These are phyloP conservation scores for Numenius arquata DNA, from an alignment of 2,113 vertebrate species.

Conservation along the genomic window DNA sequence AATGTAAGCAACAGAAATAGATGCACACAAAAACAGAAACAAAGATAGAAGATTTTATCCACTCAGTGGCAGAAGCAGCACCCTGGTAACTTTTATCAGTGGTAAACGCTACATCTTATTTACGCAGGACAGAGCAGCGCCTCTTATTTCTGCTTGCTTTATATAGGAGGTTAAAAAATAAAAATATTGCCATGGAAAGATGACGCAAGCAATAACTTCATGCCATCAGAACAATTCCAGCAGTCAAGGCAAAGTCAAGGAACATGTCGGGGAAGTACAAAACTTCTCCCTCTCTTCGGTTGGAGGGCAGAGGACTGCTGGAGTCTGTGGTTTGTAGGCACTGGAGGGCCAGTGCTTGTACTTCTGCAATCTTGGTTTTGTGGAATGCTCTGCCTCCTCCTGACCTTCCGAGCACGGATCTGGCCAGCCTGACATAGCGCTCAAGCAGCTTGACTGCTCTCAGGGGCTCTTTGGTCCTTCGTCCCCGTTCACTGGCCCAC, in stretches of 20 bases:
- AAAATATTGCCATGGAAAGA: neutral
- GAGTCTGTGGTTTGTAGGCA: conserved; percentile 36
- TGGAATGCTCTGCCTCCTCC: conserved; percentile 42
- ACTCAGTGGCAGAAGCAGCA: neutral
- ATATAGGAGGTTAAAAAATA: conserved; percentile 3
- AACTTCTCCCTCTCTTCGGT: neutral
- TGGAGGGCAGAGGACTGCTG: neutral
- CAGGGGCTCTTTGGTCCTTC: neutral
- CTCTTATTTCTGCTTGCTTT: neutral
- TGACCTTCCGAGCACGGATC: neutral
- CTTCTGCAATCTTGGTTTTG: conserved; percentile 22
- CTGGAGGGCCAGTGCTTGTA: neutral
- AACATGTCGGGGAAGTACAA: neutral
- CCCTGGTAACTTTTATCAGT: neutral
- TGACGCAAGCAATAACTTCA: neutral
- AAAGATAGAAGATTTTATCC: neutral
- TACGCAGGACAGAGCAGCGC: neutral
- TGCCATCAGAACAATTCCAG: neutral
- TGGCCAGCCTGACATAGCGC: neutral
- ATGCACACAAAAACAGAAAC: neutral
- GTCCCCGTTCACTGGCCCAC: neutral
- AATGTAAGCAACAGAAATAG: conserved; percentile 42
- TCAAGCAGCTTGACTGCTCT: neutral
- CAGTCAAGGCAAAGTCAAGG: neutral
- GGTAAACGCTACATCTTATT: neutral